These are phyloP conservation scores for Arbacia lixula DNA, from an alignment of 53 echinoderm and acorn worm genomes.

Conservation along the genomic window DNA sequence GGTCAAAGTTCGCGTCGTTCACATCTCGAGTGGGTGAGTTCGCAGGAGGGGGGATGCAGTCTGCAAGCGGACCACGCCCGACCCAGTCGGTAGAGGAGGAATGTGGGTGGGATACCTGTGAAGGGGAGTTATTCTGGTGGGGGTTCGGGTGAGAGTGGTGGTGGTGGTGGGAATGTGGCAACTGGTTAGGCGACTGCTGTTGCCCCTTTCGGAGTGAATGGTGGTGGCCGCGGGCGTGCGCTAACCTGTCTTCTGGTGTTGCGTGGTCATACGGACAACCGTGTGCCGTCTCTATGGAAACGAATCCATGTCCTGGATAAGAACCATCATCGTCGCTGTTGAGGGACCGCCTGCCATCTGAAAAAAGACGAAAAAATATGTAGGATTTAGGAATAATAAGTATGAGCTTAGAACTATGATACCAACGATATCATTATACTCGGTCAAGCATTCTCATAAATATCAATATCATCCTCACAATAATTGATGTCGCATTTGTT, in stretches of 20 bases:
- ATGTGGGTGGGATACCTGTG: neutral
- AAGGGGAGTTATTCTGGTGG: neutral
- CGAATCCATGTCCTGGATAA: neutral
- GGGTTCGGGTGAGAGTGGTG: conserved; percentile 12
- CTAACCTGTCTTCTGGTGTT: conserved; percentile 19
- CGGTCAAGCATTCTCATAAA: no score
- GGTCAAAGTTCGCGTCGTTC: neutral
- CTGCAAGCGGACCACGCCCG: neutral
- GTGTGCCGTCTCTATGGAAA: conserved; percentile 40
- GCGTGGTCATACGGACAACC: neutral
- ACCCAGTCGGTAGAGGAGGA: neutral
- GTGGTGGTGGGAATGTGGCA: conserved; percentile 3
- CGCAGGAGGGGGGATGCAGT: conserved; percentile 54
- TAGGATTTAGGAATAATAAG: no score
- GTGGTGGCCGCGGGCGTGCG: neutral
- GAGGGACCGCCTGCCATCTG: conserved; percentile 17
- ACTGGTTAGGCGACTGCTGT: conserved; percentile 12
- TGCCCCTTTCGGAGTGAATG: conserved; percentile 7
- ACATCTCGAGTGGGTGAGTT: conserved; percentile 34
- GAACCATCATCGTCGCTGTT: conserved; percentile 20
- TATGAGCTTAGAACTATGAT: no score
- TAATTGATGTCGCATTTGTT: no score
- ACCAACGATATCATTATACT: no score
- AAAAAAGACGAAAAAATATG: neutral
- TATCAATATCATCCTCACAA: no score